Evolutionary conservation across 2,888 invertebrate species (phyloP).

Genomic region (Cetonia aurata): DNA sequence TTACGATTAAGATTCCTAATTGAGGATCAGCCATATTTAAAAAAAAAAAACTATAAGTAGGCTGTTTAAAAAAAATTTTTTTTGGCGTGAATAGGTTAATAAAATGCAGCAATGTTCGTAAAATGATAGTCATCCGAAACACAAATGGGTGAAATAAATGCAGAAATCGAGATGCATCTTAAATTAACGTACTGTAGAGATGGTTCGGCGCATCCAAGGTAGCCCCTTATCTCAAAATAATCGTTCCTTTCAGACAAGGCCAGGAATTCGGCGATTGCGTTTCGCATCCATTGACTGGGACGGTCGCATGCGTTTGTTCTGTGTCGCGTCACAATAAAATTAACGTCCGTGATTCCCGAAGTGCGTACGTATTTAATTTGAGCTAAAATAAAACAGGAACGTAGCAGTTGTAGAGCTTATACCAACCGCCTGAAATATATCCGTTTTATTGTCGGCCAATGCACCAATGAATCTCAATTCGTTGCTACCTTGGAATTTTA

Average conservation of each 20-base stretch:
- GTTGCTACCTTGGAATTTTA: not conserved
- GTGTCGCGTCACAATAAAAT: slow-evolving; percentile 29
- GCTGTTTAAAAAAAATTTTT: no score
- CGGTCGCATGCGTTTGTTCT: slow-evolving; percentile 1
- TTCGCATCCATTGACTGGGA: slow-evolving; percentile 32
- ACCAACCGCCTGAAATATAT: slow-evolving; percentile 14
- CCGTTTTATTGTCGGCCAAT: slow-evolving; percentile 34
- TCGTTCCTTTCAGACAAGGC: slow-evolving; percentile 35
- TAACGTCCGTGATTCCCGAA: slow-evolving; percentile 30
- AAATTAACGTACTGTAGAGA: no score
- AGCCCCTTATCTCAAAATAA: slow-evolving; percentile 38
- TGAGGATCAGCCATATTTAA: no score
- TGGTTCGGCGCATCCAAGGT: no score
- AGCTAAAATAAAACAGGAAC: slow-evolving; percentile 27
- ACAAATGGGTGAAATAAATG: no score
- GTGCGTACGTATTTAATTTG: slow-evolving; percentile 1
- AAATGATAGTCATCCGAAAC: no score
- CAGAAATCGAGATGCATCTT: no score
- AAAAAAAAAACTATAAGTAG: no score
- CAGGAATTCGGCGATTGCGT: slow-evolving; percentile 39
- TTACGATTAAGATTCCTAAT: no score
- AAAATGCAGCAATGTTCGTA: no score
- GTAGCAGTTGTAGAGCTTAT: not conserved
- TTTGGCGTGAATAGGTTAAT: no score
- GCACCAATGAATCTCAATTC: slow-evolving; percentile 31